A percentile compares a stretch with the other conserved stretches of the same genome.
Conservation (phyloP, 2,888 invertebrate genomes). For the Leptinotarsa tumamoca region DNA sequence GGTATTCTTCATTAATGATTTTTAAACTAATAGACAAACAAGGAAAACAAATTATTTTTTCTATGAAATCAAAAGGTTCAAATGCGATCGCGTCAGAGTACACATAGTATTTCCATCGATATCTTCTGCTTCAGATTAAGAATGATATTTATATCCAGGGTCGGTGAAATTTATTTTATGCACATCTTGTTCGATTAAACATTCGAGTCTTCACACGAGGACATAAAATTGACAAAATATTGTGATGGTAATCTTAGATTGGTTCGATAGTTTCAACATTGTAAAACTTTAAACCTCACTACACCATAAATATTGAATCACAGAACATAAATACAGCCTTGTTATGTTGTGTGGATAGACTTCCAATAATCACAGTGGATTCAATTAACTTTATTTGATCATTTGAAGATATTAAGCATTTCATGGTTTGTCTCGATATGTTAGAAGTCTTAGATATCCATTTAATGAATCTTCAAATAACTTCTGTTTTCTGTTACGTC, state of each 20-base stretch:
- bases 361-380: not conserved
- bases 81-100: not conserved
- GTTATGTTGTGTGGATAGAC: conserved; percentile 4
- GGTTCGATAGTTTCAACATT: conserved; percentile 12
- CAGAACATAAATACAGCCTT: conserved; percentile 11
- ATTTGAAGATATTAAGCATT: not conserved
- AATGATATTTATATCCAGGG: not conserved
- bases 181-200: conserved; percentile 13
- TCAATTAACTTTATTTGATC: not conserved
- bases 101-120: not conserved
- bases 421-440: not conserved
- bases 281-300: conserved; percentile 11
- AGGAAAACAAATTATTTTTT: no score
- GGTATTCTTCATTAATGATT: no score
- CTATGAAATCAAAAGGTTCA: no score
- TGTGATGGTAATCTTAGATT: conserved; percentile 7
- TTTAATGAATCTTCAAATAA: no score
- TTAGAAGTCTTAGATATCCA: not conserved
- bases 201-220: not conserved
- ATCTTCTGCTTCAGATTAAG: not conserved
- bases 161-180: not conserved
- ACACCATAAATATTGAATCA: conserved; percentile 11
- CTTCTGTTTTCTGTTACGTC: no score
- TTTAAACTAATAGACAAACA: no score
- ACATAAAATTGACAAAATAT: conserved; percentile 19